Percentiles rank a stretch among this genome's conserved stretches.
Evolutionary conservation across 2,113 vertebrate genomes (phyloP).

Genomic region (Lepisosteus osseus): DNA sequence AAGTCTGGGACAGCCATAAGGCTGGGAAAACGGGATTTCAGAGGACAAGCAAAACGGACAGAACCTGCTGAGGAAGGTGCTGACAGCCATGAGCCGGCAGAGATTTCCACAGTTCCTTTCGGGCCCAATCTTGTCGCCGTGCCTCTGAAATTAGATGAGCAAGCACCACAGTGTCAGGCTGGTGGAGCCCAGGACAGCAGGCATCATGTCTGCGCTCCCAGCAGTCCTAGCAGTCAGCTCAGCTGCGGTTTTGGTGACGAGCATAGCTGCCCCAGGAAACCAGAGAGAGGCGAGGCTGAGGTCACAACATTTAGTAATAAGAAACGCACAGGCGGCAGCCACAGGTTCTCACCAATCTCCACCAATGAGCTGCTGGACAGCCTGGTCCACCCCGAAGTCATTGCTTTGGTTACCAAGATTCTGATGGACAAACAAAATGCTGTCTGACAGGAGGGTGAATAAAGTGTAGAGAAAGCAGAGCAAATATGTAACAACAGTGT

Average conservation of each 20-base stretch:
- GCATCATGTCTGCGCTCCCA: not conserved
- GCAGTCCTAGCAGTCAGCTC: not conserved
- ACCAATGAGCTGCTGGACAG: conserved; percentile 88
- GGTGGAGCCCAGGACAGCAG: conserved; percentile 13
- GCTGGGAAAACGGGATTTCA: conserved; percentile 46
- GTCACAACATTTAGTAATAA: not conserved
- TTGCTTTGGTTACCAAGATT: conserved; percentile 71
- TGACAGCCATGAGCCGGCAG: not conserved
- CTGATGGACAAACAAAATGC: conserved; percentile 65
- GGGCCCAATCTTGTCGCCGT: conserved; percentile 78
- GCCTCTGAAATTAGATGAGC: conserved; percentile 20
- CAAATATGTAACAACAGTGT: too few relatives aligned
- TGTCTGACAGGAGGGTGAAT: too few relatives aligned
- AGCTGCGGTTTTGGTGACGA: not conserved
- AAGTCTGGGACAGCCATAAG: not conserved
- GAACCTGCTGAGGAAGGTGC: not conserved
- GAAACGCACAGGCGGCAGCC: not conserved
- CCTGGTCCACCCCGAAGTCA: conserved; percentile 80
- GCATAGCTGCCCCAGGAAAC: not conserved
- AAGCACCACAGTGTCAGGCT: conserved; percentile 3
- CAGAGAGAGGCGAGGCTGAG: not conserved
- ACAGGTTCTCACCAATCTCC: conserved; percentile 47
- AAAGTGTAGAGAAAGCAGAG: too few relatives aligned
- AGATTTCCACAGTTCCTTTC: conserved; percentile 47
- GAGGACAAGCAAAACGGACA: conserved; percentile 24